Base-by-base conservation (phyloP, 1,140 invertebrate genomes). In the Meloidogyne floridensis region DNA sequence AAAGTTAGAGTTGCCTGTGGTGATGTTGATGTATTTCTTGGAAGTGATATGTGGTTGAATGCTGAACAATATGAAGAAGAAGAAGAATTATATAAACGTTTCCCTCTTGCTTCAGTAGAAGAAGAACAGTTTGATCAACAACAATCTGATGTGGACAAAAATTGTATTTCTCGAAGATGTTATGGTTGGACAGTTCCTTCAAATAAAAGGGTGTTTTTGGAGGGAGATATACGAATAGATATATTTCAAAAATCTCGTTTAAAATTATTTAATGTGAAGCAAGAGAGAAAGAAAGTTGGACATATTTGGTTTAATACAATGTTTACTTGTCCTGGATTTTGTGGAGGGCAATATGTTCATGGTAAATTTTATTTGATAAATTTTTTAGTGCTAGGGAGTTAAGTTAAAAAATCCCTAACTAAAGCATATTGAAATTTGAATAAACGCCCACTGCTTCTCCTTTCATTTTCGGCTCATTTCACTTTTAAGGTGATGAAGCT, bases 251-350 rank as follows among this genome's bases (percentile, higher is more conserved):
- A 83, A 72, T 65, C 76, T 8, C 85, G 71, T 7, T n/a, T 76
- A n/a, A 80, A 85, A 76, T 47, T 88, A 20, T 53, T 85, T 32
- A 83, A 82, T 15, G 59, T 87, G 56, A 85, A 86, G 65, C 86
- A 87, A 43, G 85, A 86, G 6, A 51, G 72, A 13, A 84, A 86
- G 51, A 86, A 86, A 72, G 82, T 89, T 42, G 89, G 88, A 32
- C 88, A 89, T 65, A 79, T 90, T 56, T 89, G 88, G 88, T 86
- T 89, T 77, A 89, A 89, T 71, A 89, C 89, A 47, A 90, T 89
- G 89, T 89, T 89, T 75, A 81, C 79, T 3, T 89, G 88, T 71
- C 80, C 81, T 8, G 82, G 85, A 18, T 89, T 84, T 75, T 85
- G 83, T 77, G 82, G 82, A 6, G 84, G 78, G n/a, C 32, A 72